Base-by-base conservation (phyloP, 2,888 invertebrate species). In the Hypercompe scribonia region DNA sequence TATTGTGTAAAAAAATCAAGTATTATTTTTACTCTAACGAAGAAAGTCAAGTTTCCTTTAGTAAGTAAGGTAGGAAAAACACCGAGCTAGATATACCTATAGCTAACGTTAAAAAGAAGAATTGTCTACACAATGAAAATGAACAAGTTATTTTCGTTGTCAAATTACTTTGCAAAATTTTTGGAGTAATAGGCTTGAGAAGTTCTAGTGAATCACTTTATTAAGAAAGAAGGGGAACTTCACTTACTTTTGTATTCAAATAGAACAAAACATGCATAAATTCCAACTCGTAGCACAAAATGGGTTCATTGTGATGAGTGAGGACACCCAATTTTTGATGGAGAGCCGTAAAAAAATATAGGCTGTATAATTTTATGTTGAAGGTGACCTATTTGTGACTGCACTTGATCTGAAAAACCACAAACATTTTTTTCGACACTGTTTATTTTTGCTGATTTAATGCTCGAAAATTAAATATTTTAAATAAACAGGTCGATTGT, bases 321-420 rank as follows among this genome's bases (percentile, higher is more conserved):
- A 66, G 67, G 65, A 77, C 71, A 77, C 69, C 69, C 68, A 67
- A 70, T 70, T 72, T 70, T 75, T 68, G 58, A 70, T 73, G 42
- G 58, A 68, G 70, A 21, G 67, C 46, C 65, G 72, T 83, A 82
- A 79, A 83, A n/a, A 71, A 76, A 74, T 77, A 77, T 69, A 77
- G 72, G 78, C 73, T 69, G 69, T 80, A 74, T 76, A 81, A 78
- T 61, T 77, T 83, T 76, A 82, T 80, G 77, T 39, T 66, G 31
- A 54, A 54, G 42, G 71, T 82, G 79, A 74, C 79, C 81, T 82
- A 79, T 79, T 81, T 83, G 72, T 77, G 79, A 79, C 81, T 83
- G 71, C 65, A 39, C 39, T 34, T 61, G 70, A 73, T 31, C 61
- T 39, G 31, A 33, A 61, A 61, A 15, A 31, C 46, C 50, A 36